Evolutionary conservation across 2,797 vertebrate genomes (phyloP).

Genomic region (Sarcophilus harrisii): DNA sequence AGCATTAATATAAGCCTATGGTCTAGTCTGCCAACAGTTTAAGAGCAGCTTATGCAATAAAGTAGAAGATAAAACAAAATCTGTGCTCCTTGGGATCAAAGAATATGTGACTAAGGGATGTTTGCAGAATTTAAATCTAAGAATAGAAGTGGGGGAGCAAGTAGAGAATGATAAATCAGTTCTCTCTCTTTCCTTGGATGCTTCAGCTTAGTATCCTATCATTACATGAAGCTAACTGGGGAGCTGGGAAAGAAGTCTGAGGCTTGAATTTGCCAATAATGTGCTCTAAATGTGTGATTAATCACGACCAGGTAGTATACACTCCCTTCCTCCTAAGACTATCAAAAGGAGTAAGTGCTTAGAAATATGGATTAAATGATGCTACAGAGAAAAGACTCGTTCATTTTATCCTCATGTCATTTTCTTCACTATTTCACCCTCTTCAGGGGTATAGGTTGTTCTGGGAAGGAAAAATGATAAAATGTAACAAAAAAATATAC

Average conservation of each 20-base stretch:
- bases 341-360: not conserved
- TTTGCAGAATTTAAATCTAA: constrained; percentile 1
- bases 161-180: not conserved
- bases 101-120: not conserved
- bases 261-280: not conserved
- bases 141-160: not conserved
- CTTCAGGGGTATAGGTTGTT: not conserved
- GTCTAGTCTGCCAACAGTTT: not conserved
- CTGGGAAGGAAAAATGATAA: too few species aligned
- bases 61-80: not conserved
- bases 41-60: not conserved
- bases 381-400: not conserved
- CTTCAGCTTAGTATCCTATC: not conserved
- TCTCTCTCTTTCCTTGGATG: not conserved
- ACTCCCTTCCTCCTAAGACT: not conserved
- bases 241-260: not conserved
- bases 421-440: not conserved
- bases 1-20: not conserved
- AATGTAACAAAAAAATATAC: too few species aligned
- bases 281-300: not conserved
- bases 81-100: not conserved
- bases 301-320: not conserved
- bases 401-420: not conserved
- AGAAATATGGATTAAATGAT: not conserved
- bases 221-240: not conserved